Evolutionary conservation across 2,888 invertebrate genomes (phyloP).

Genomic region (Chloroclysta siterata): DNA sequence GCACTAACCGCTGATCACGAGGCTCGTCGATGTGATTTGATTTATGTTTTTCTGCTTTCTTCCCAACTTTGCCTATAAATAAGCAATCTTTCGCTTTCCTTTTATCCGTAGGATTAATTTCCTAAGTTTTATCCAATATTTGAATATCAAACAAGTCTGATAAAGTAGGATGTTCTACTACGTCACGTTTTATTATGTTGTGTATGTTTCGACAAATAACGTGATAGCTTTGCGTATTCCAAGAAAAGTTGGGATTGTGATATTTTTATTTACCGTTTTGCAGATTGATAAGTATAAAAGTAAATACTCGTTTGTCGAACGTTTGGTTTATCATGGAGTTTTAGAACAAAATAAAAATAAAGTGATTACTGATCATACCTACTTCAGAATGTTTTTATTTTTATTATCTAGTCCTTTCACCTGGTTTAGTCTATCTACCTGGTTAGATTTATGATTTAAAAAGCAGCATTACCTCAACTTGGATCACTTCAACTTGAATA

Average conservation of each 20-base stretch:
- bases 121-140: constrained; percentile 29
- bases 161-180: constrained; percentile 24
- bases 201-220: constrained; percentile 25
- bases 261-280: background rate
- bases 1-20: constrained; percentile 38
- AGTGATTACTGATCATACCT: too few relatives aligned
- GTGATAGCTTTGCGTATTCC: constrained; percentile 2
- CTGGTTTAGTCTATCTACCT: too few relatives aligned
- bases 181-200: constrained; percentile 32
- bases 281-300: too few relatives aligned
- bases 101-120: constrained; percentile 35
- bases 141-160: constrained; percentile 35
- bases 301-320: background rate
- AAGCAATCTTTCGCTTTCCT: constrained; percentile 41
- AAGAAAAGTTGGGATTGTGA: background rate
- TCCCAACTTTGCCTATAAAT: constrained; percentile 44
- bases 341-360: too few relatives aligned
- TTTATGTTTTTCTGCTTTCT: constrained; percentile 52
- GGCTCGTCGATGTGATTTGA: constrained; percentile 45
- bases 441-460: too few relatives aligned
- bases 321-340: too few relatives aligned
- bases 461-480: too few relatives aligned
- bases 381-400: too few relatives aligned
- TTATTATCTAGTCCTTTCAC: too few relatives aligned
- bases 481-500: too few relatives aligned